Conservation (phyloP, 1,140 invertebrate species). For the Pygmarrhopalites habei region DNA sequence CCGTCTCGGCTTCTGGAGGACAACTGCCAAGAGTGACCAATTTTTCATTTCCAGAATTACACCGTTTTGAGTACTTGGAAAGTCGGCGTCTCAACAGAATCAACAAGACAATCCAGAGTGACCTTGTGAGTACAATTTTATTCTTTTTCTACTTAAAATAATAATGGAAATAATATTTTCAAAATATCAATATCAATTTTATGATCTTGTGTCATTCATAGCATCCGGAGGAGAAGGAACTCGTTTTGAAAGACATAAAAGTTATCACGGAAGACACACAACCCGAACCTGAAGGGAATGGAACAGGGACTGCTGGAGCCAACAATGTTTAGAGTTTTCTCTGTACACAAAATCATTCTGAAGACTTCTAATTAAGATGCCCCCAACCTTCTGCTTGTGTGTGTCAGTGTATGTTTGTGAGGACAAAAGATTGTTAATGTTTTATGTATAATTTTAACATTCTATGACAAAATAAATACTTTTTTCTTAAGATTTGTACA, state of each 20-base stretch:
- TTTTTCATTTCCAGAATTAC: constrained; percentile 44
- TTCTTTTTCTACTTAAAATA: too few relatives aligned
- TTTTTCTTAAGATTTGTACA: too few relatives aligned
- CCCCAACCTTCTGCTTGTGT: too few relatives aligned
- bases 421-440: too few relatives aligned
- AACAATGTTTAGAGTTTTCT: not conserved
- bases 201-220: too few relatives aligned
- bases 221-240: constrained; percentile 26
- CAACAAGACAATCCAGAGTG: not conserved
- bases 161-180: not conserved
- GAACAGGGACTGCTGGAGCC: not conserved
- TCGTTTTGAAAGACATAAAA: constrained; percentile 28
- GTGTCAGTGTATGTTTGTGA: too few relatives aligned
- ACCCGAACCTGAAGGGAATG: not conserved
- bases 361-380: too few relatives aligned
- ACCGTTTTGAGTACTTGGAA: constrained; percentile 39
- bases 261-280: constrained; percentile 15
- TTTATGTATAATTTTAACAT: too few relatives aligned
- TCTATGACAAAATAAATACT: too few relatives aligned
- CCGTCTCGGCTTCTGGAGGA: constrained; percentile 37
- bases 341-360: too few relatives aligned
- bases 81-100: not conserved
- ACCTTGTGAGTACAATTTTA: constrained; percentile 8
- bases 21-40: constrained; percentile 29
- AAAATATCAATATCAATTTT: too few relatives aligned